These are phyloP conservation scores for Rhynchophorus ferrugineus DNA, from an alignment of 1,140 invertebrate genomes.

Conservation along the genomic window DNA sequence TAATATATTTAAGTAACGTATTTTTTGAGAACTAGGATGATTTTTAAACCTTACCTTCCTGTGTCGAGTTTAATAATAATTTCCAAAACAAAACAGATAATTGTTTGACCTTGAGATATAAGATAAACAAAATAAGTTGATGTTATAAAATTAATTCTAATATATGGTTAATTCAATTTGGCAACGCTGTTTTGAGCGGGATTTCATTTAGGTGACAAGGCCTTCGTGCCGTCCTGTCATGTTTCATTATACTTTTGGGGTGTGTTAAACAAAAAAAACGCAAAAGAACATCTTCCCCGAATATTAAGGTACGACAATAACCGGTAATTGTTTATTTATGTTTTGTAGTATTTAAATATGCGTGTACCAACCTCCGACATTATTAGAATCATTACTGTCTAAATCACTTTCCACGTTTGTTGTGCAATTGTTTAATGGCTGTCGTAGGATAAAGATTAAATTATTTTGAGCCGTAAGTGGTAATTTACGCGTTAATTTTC, in stretches of 20 bases:
- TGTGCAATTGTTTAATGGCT: constrained; percentile 10
- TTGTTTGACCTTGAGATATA: too few species aligned
- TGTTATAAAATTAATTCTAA: too few species aligned
- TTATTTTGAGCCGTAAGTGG: not conserved
- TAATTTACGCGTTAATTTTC: not conserved
- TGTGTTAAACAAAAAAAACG: constrained; percentile 26
- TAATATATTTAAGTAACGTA: too few species aligned
- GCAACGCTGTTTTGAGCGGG: constrained; percentile 24
- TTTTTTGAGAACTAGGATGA: too few species aligned
- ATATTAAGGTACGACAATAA: constrained; percentile 5
- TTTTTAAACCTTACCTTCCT: too few species aligned
- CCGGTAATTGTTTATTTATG: constrained; percentile 5
- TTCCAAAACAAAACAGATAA: too few species aligned
- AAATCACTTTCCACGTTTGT: constrained; percentile 4
- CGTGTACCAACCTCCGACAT: too few species aligned
- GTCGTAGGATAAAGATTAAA: not conserved
- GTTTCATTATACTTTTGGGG: constrained; percentile 28
- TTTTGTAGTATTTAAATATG: too few species aligned
- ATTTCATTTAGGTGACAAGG: constrained; percentile 28
- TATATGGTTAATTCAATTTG: too few species aligned
- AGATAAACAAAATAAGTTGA: too few species aligned
- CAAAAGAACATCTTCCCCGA: constrained; percentile 9
- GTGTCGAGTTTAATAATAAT: too few species aligned
- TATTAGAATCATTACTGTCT: too few species aligned
- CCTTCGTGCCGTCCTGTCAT: constrained; percentile 31